Evolutionary conservation across 2,888 invertebrate genomes (phyloP).

Genomic region (Neoascia interrupta): DNA sequence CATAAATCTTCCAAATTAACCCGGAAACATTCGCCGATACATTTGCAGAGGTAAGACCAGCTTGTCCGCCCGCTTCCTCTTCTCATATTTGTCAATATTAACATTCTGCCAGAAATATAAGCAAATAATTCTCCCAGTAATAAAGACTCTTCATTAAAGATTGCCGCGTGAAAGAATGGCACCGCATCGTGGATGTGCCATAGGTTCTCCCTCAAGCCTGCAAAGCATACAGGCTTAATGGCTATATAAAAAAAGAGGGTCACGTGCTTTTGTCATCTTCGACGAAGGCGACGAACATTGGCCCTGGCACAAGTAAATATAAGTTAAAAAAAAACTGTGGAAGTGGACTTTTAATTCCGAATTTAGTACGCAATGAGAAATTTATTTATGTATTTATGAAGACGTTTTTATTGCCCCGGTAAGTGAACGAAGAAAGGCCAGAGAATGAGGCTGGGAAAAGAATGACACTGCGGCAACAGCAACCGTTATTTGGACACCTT

Average conservation of each 20-base stretch:
- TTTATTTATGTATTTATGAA: conserved; percentile 65
- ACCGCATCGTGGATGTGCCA: too few species aligned
- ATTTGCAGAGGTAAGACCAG: not conserved
- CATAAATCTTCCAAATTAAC: conserved; percentile 52
- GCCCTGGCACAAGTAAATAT: conserved; percentile 4
- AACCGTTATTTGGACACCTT: conserved; percentile 61
- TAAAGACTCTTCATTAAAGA: conserved; percentile 62
- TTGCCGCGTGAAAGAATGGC: conserved; percentile 26
- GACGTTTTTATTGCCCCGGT: conserved; percentile 59
- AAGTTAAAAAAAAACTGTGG: too few species aligned
- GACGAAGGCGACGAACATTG: not conserved
- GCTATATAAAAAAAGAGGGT: conserved; percentile 59
- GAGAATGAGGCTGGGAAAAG: conserved; percentile 48
- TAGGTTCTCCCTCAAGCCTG: conserved; percentile 24
- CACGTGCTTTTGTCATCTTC: conserved; percentile 50
- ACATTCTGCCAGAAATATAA: conserved; percentile 53
- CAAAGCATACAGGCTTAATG: conserved; percentile 18
- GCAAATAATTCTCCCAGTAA: conserved; percentile 45
- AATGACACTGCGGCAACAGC: conserved; percentile 51
- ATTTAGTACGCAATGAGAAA: conserved; percentile 61
- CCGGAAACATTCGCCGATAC: conserved; percentile 7
- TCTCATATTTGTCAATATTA: conserved; percentile 58
- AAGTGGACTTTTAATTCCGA: conserved; percentile 32
- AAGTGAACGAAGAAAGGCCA: conserved; percentile 57
- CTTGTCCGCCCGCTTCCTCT: not conserved